Evolutionary conservation across 1,140 invertebrate species (phyloP), one percentile per base, ranked within the genome.

Genomic region (Caerostris extrusa): DNA sequence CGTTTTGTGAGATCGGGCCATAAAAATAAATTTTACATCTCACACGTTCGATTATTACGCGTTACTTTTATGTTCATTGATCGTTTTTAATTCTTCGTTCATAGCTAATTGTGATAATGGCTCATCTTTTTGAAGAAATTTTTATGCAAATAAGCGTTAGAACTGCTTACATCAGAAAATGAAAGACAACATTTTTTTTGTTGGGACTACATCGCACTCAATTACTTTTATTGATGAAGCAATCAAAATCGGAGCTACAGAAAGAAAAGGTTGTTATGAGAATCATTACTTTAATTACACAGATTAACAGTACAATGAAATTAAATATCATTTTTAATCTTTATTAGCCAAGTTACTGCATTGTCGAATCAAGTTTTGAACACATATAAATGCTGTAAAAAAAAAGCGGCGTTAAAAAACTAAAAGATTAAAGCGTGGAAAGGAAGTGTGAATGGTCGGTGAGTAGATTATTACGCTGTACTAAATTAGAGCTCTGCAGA

Each of bases 301-400:
- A 61, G 81, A 93, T 93, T 93, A 93, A 93, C 55, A 87, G 91
- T 71, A 87, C 91, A 86, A 93, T 67, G 91, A 93, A 93, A 93
- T 93, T 93, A 93, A 93, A 93, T 87, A 55, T 61, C 91, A 87
- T 86, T 93, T 93, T 71, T 87, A 93, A 87, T 93, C 82, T 86
- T 93, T 93, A 93, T 93, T 87, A 87, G 64, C 82, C 55, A 67
- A 91, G 60, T 83, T 91, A 61, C 17, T n/a, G 71, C 56, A 61
- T 34, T 58, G 12, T 61, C 61, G 89, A 90, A 69, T 90, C 53
- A 60, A 90, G 69, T 90, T 85, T 81, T 77, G 71, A n/a, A 58
- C 69, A 81, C 14, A 7, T 60, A 90, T 19, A 69, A 81, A 77
- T 56, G 64, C 7, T 89, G 71, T 69, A 34, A 56, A 71, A 89